Conservation (phyloP, 2,113 vertebrate genomes). For the Argyrosomus japonicus region DNA sequence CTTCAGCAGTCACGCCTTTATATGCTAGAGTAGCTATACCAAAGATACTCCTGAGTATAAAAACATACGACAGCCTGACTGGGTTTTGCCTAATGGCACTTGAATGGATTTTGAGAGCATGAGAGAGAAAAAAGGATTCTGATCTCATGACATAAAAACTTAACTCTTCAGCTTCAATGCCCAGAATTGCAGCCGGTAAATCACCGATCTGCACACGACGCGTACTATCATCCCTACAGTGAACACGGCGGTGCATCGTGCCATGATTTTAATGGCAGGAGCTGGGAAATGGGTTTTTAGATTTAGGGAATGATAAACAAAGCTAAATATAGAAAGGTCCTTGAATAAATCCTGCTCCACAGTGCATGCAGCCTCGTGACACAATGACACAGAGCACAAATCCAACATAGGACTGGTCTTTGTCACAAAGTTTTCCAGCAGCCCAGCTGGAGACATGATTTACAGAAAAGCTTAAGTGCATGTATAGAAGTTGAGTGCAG, state of each 20-base stretch:
- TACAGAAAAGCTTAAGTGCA: neutral
- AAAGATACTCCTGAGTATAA: neutral
- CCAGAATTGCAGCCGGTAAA: slow-evolving; percentile 2
- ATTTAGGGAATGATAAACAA: neutral
- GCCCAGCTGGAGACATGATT: neutral
- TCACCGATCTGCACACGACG: neutral
- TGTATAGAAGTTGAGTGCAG: neutral
- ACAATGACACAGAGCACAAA: slow-evolving; percentile 6
- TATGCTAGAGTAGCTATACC: neutral
- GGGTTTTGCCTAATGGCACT: neutral
- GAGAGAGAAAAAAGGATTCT: neutral
- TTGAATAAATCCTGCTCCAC: slow-evolving; percentile 11
- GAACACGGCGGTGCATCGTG: neutral
- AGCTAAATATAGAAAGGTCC: neutral
- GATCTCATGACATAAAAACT: neutral
- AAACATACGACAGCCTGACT: neutral
- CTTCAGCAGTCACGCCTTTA: neutral
- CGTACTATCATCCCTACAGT: neutral
- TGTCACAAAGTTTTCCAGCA: neutral
- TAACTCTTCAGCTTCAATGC: neutral
- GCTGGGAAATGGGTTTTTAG: neutral
- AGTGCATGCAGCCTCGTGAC: neutral
- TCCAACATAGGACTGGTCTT: neutral
- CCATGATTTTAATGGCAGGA: neutral
- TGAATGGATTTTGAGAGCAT: neutral